Base-by-base conservation (phyloP, 2,797 vertebrate genomes). In the Notolepis coatsorum region DNA sequence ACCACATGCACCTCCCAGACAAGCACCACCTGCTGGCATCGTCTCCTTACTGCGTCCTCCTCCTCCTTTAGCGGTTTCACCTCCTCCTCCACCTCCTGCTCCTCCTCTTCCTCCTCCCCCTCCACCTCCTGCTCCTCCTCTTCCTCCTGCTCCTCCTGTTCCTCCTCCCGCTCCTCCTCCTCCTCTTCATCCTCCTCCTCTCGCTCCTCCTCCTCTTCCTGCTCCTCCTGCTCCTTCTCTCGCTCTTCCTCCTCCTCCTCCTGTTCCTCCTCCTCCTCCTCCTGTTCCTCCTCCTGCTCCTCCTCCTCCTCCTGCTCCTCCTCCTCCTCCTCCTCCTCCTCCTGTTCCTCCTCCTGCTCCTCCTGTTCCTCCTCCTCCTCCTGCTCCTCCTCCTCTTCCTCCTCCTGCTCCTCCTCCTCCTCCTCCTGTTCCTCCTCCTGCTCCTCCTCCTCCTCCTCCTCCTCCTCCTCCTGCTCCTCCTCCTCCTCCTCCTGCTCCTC, bases 201-300 rank as follows among this genome's bases (percentile, higher is more conserved):
- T 43, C 30, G 20, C 41, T 47, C 23, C 17, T 25, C 23, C 13
- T 18, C 42, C n/a, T 15, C 15, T 3, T 50, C 9, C 9, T 13
- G 15, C 41, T 17, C 45, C 5, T 7, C 10, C 30, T 47, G n/a
- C 30, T 24, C 38, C 7, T 21, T 23, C 18, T 23, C 30, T 39
- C 21, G 31, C 12, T 12, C 25, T 38, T 28, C 6, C 25, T 38
- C 38, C 6, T 41, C 8, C 7, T 12, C 30, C 17, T n/a, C 27
- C 31, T 51, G 49, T 49, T 42, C 35, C 12, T 23, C 25, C 51
- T 31, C 41, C 65, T 38, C 12, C 1, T 41, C 52, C 53, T 38
- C 47, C 62, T 13, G 24, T 54, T 59, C 47, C 67, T 52, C 61
- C 58, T 13, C 54, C 53, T 21, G 18, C 18, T 54, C 58, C 46